Conservation (phyloP, 2,888 invertebrate genomes). For the Drosophila gaucha region DNA sequence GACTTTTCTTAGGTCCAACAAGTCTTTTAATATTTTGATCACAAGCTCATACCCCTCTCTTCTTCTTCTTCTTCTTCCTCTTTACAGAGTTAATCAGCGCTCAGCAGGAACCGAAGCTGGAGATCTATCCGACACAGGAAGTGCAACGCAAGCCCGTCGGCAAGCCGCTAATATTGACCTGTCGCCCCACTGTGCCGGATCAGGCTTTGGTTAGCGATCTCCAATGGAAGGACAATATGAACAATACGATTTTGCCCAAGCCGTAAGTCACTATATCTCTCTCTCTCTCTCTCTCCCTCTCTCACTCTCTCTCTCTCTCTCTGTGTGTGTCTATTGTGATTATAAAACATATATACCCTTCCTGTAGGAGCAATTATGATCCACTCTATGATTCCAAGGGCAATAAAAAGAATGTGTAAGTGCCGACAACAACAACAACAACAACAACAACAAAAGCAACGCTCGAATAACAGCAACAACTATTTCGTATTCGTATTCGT, state of each 20-base stretch:
- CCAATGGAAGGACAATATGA: conserved; percentile 91
- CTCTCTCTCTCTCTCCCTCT: background rate
- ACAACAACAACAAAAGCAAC: conserved; percentile 10
- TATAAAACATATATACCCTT: conserved; percentile 33
- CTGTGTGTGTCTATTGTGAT: conserved; percentile 7
- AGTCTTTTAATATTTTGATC: background rate
- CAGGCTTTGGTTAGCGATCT: conserved; percentile 89
- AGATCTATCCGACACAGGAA: conserved; percentile 89
- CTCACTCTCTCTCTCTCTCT: background rate
- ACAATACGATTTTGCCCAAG: conserved; percentile 88
- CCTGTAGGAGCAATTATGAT: conserved; percentile 84
- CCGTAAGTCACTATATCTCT: conserved; percentile 86
- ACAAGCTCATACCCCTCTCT: background rate
- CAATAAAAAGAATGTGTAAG: conserved; percentile 84
- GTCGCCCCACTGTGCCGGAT: conserved; percentile 90
- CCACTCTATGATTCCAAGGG: conserved; percentile 85
- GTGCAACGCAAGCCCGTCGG: conserved; percentile 91
- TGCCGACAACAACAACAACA: conserved; percentile 64
- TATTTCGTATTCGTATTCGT: conserved; percentile 16
- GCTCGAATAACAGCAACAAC: conserved; percentile 22
- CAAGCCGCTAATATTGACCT: conserved; percentile 91
- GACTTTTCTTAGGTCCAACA: too few species aligned
- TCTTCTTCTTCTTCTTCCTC: background rate
- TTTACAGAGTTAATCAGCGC: conserved; percentile 74
- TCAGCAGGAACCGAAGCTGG: conserved; percentile 85